A percentile compares a stretch with the other conserved stretches of the same genome.
Conservation (phyloP, 2,888 invertebrate species). For the Rhimphoctona megacephalus region DNA sequence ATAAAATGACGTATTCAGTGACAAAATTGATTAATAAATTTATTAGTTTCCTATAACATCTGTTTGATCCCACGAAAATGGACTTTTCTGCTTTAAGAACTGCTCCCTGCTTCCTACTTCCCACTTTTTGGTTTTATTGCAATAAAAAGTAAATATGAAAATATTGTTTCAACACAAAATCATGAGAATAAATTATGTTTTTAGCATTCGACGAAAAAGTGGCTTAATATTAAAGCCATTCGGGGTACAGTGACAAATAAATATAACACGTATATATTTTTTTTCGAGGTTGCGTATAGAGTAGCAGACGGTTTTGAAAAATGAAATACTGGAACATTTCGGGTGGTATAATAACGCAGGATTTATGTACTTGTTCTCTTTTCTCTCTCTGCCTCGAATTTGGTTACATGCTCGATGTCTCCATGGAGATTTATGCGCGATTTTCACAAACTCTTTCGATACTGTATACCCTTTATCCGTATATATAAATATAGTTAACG, state of each 20-base stretch:
- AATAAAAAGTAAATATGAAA: neutral
- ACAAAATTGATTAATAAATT: neutral
- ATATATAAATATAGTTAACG: neutral
- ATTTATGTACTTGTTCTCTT: conserved; percentile 62
- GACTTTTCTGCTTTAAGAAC: neutral
- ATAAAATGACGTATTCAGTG: neutral
- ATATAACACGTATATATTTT: conserved; percentile 40
- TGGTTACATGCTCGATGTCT: conserved; percentile 51
- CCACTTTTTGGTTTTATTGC: neutral
- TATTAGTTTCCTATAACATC: neutral
- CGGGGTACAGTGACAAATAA: conserved; percentile 18
- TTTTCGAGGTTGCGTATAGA: neutral
- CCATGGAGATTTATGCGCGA: conserved; percentile 62
- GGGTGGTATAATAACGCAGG: conserved; percentile 63
- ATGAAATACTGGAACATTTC: conserved; percentile 67
- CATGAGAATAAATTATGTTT: neutral
- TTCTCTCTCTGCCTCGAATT: conserved; percentile 44
- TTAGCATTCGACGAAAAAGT: neutral
- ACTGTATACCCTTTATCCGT: conserved; percentile 7
- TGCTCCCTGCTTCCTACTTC: neutral
- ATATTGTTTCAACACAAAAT: neutral
- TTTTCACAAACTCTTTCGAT: conserved; percentile 62
- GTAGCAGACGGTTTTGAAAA: conserved; percentile 63
- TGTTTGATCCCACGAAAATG: neutral
- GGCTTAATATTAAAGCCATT: neutral